Percentiles rank a stretch among this genome's conserved stretches.
phyloP scores from a whole-genome alignment of 1,140 invertebrate species.

The Euschistus heros region DNA sequence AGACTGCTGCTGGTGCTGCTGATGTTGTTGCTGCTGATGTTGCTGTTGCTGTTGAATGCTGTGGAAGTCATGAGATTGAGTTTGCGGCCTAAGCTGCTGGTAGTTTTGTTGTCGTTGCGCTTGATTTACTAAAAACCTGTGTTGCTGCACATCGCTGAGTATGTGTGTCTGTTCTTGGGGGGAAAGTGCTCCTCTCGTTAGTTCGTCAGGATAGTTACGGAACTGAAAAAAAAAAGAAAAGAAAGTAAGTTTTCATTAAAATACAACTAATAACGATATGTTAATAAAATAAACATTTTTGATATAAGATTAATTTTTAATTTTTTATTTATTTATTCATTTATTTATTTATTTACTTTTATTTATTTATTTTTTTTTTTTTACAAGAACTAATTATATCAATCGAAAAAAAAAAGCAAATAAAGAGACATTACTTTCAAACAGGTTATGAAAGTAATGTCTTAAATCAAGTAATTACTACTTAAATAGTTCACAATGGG shows the following conservation, averaged over 20 bases:
- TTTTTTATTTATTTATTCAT: too few relatives aligned
- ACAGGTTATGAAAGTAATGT: too few relatives aligned
- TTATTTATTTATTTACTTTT: too few relatives aligned
- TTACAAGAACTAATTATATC: too few relatives aligned
- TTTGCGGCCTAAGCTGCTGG: not conserved
- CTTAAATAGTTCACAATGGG: too few relatives aligned
- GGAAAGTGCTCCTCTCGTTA: slow-evolving; percentile 28
- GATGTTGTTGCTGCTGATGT: not conserved
- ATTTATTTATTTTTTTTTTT: too few relatives aligned
- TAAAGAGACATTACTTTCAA: too few relatives aligned
- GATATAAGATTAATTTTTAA: too few relatives aligned
- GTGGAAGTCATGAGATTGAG: not conserved
- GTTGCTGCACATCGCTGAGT: slow-evolving; percentile 31
- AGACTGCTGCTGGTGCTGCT: slow-evolving; percentile 5
- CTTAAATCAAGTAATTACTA: too few relatives aligned
- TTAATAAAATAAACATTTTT: too few relatives aligned
- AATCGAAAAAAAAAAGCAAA: too few relatives aligned
- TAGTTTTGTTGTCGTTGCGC: not conserved
- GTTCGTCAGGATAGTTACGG: slow-evolving; percentile 25
- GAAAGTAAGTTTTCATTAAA: not conserved
- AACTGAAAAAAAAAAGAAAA: slow-evolving; percentile 28
- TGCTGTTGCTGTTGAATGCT: not conserved
- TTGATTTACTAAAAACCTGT: slow-evolving; percentile 26
- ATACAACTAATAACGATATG: too few relatives aligned
- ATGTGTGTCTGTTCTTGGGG: slow-evolving; percentile 32